Base-by-base conservation (phyloP, 2,888 invertebrate species). In the Ceramica pisi region DNA sequence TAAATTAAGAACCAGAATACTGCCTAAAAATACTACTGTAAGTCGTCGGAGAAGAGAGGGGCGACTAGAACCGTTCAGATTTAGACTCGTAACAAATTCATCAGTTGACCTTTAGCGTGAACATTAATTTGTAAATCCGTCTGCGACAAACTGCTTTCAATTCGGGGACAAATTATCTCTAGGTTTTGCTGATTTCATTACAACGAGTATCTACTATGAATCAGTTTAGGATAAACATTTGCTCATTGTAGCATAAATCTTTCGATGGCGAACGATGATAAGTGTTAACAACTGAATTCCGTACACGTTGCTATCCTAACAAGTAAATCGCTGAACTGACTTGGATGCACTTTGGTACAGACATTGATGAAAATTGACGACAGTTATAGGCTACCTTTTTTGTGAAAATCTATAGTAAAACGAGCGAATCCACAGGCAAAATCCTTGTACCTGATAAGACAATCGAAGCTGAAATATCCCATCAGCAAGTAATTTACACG, bases 51-150 rank as follows among this genome's bases (percentile, higher is more conserved):
- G 3, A 35, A n/a, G n/a, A 4, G 14, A 31, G 23, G 21, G 14
- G 19, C 31, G 38, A 21, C n/a, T 6, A 26, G 31, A 35, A 53
- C n/a, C 23, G 6, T 63, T 73, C 14, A 53, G 7, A 38, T 44
- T 19, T 41, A n/a, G 21, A 48, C 57, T 10, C 21, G 31, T 71
- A 41, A 35, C 21, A 19, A 16, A 53, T 63, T 26, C 26, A 21
- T 19, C 12, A 2, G 19, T 19, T 64, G 38, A 71, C 38, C 23
- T 62, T 73, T 38, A 63, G 14, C n/a, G 23, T 23, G n/a, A 51
- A 23, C 57, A 44, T 23, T 23, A 23, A 41, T 51, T 44, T 26
- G 7, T 72, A 51, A 35, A 61, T 63, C 26, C 7, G 14, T 21
- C 63, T 19, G 14, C 19, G 19, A 2, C 14, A 46, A 53, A 63